A percentile compares a stretch with the other conserved stretches of the same genome.
Conservation (phyloP, 2,797 vertebrate genomes). For the Hozukius guyotensis region DNA sequence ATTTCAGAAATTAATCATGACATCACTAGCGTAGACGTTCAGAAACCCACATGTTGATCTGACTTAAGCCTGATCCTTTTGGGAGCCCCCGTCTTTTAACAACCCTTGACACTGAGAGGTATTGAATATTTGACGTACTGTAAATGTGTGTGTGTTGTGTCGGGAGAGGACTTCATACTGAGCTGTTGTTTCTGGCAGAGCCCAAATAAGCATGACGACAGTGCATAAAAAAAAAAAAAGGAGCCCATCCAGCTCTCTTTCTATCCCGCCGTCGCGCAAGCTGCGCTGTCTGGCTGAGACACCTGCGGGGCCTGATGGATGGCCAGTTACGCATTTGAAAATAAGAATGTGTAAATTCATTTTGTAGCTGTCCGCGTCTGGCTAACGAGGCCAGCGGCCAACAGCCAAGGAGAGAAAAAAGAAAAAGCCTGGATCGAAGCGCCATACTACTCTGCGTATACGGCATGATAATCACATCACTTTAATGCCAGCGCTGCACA, state of each 20-base stretch:
- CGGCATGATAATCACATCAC: background rate
- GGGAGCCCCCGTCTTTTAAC: slow-evolving; percentile 18
- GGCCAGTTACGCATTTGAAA: slow-evolving; percentile 47
- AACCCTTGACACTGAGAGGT: slow-evolving; percentile 24
- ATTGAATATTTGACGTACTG: slow-evolving; percentile 1
- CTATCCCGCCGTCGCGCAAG: slow-evolving; percentile 26
- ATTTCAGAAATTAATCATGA: slow-evolving; percentile 16
- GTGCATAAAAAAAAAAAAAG: slow-evolving; percentile 17
- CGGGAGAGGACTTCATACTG: slow-evolving; percentile 38
- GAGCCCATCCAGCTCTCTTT: slow-evolving; percentile 40
- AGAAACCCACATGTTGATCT: slow-evolving; percentile 6
- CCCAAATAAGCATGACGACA: slow-evolving; percentile 47
- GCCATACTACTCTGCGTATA: background rate
- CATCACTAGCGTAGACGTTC: slow-evolving; percentile 1
- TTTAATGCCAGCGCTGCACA: background rate
- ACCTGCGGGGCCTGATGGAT: slow-evolving; percentile 53
- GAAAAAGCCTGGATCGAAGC: background rate
- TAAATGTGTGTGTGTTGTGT: background rate
- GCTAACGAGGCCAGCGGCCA: slow-evolving; percentile 40
- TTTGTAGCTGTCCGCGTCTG: slow-evolving; percentile 48
- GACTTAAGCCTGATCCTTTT: background rate
- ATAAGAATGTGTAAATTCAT: slow-evolving; percentile 63
- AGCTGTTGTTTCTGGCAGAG: slow-evolving; percentile 72
- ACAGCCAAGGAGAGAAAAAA: slow-evolving; percentile 23
- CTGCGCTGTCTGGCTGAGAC: slow-evolving; percentile 53